These are phyloP conservation scores for Sula dactylatra DNA, from an alignment of 2,113 vertebrate species.

Conservation along the genomic window DNA sequence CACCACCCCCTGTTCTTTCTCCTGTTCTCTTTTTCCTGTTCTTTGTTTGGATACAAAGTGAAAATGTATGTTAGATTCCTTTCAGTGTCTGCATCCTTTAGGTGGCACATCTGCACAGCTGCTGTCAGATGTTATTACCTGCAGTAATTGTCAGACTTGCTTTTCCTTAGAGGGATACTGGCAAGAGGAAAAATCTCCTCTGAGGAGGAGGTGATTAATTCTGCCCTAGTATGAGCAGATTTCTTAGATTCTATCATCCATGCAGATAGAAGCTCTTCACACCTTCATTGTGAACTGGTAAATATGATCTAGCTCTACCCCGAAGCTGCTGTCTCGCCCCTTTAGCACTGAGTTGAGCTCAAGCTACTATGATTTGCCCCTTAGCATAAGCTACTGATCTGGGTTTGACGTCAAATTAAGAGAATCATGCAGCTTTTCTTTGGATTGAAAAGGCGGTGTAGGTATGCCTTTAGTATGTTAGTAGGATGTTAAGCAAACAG, in stretches of 20 bases:
- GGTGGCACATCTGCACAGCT: conserved; percentile 4
- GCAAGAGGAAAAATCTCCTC: background rate
- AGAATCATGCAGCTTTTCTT: background rate
- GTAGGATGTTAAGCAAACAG: background rate
- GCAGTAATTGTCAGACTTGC: background rate
- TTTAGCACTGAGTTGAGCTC: background rate
- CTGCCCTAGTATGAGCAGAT: background rate
- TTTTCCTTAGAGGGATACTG: background rate
- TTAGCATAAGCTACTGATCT: background rate
- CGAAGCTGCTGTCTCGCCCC: background rate
- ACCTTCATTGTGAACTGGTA: background rate
- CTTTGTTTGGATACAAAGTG: background rate
- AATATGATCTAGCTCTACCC: background rate
- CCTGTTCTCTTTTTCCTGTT: background rate
- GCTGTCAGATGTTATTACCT: background rate
- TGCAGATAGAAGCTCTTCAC: background rate
- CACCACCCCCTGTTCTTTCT: background rate
- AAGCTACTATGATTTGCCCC: background rate
- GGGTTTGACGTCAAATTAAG: background rate
- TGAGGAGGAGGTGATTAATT: background rate
- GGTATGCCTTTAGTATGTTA: background rate
- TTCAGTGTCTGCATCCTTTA: background rate
- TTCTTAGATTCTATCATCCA: background rate
- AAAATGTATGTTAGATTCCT: background rate
- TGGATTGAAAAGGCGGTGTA: background rate